Conservation (phyloP, 2,797 vertebrate genomes). For the Acipenser transmontanus region DNA sequence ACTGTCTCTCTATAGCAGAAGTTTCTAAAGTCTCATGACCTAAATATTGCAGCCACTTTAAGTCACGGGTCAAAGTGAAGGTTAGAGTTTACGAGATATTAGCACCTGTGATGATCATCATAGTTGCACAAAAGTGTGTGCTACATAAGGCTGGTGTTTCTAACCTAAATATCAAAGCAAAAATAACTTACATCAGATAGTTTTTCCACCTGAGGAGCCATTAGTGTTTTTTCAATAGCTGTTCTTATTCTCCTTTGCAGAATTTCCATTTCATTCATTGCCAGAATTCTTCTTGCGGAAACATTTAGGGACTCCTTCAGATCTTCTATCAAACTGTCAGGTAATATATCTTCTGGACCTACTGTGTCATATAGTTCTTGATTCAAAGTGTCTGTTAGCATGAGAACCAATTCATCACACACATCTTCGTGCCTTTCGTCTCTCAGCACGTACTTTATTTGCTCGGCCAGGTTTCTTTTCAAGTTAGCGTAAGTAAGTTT, state of each 20-base stretch:
- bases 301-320: conserved; percentile 46
- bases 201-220: conserved; percentile 51
- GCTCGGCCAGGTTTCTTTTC: conserved; percentile 64
- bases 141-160: too few species aligned
- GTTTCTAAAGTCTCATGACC: too few species aligned
- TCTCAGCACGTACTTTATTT: conserved; percentile 54
- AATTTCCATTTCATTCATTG: conserved; percentile 38
- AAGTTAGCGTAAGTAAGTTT: conserved; percentile 64
- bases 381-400: conserved; percentile 54
- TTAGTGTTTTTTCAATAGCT: conserved; percentile 65
- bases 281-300: conserved; percentile 54
- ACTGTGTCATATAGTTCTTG: conserved; percentile 40
- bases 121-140: too few species aligned
- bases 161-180: too few species aligned
- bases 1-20: too few species aligned
- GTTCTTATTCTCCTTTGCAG: conserved; percentile 47
- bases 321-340: conserved; percentile 41
- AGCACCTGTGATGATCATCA: too few species aligned
- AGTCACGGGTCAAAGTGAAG: too few species aligned
- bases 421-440: conserved; percentile 51
- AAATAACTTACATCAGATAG: conserved; percentile 48
- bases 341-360: conserved; percentile 57
- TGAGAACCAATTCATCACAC: conserved; percentile 56
- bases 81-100: too few species aligned
- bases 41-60: too few species aligned